Base-by-base conservation (phyloP, 2,888 invertebrate species). In the Tenthredo amoena region DNA sequence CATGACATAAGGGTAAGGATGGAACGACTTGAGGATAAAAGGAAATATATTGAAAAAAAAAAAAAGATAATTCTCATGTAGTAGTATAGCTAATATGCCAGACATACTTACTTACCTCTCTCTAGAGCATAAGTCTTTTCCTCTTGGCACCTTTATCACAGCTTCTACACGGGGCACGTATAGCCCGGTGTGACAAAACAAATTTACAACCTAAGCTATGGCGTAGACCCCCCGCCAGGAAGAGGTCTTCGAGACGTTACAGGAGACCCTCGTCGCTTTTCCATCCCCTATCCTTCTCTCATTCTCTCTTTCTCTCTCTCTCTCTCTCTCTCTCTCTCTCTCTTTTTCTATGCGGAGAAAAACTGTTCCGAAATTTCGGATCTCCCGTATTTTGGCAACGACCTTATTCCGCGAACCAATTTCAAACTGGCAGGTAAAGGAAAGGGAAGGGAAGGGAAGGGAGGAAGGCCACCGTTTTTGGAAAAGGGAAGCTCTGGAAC, bases 131-230 rank as follows among this genome's bases (percentile, higher is more conserved):
- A 88, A 88, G 87, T 88, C 86, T 88, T 87, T 77, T 74, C 84
- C 74, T 74, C 87, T 86, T 83, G 87, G 88, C 89, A 87, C 89
- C 88, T 89, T 90, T 89, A 90, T 90, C 89, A 88, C 88, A 87
- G 81, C 62, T 76, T 77, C 85, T 26, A 43, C 68, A 15, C 26
- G 15, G 68, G 72, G 43, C 43, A 43, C 55, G 55, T 26, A 77
- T 77, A 31, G 4, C 88, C 85, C 86, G 86, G 87, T 89, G 90
- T 89, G 89, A 91, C 90, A 90, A 90, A 90, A 91, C 90, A 90
- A 88, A 89, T 89, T 89, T 89, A 88, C 88, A 87, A 87, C 87
- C 89, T 86, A 89, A 87, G 88, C 87, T 88, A 87, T 72, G 86
- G 76, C 87, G 55, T 77, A 85, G 87, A 84, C 88, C 88, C 88